These are phyloP conservation scores for Aphrophora alni DNA, from an alignment of 2,888 invertebrate species.

Conservation along the genomic window DNA sequence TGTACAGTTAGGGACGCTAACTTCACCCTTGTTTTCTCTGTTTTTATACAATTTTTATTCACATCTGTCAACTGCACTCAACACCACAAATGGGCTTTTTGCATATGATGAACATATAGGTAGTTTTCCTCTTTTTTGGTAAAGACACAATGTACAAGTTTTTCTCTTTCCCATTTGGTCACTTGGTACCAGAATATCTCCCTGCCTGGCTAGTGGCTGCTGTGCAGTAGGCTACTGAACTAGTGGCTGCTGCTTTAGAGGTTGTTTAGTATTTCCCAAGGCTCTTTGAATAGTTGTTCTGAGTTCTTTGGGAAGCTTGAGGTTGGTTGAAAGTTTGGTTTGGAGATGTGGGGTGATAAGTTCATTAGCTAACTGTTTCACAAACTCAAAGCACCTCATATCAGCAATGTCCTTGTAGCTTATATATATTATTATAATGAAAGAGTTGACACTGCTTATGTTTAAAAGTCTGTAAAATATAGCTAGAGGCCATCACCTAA, in stretches of 20 bases:
- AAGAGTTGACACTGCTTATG: too few species aligned
- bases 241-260: too few species aligned
- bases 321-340: conserved; percentile 10
- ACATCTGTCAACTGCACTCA: not conserved
- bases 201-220: too few species aligned
- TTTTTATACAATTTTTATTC: too few species aligned
- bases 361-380: conserved; percentile 9
- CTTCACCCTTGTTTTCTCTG: too few species aligned
- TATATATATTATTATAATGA: too few species aligned
- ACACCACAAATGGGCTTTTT: not conserved
- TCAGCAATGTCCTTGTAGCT: not conserved
- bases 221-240: too few species aligned
- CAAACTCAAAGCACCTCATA: conserved; percentile 24
- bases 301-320: conserved; percentile 17
- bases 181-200: not conserved
- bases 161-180: not conserved
- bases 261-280: too few species aligned
- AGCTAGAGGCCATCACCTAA: conserved; percentile 35
- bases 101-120: not conserved
- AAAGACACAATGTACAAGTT: not conserved
- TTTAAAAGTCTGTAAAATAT: not conserved
- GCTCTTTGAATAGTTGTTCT: not conserved
- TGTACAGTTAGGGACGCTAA: too few species aligned
- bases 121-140: not conserved
- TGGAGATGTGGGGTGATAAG: not conserved